Conservation (phyloP, 2,888 invertebrate species). For the Eucriotettix oculatus region DNA sequence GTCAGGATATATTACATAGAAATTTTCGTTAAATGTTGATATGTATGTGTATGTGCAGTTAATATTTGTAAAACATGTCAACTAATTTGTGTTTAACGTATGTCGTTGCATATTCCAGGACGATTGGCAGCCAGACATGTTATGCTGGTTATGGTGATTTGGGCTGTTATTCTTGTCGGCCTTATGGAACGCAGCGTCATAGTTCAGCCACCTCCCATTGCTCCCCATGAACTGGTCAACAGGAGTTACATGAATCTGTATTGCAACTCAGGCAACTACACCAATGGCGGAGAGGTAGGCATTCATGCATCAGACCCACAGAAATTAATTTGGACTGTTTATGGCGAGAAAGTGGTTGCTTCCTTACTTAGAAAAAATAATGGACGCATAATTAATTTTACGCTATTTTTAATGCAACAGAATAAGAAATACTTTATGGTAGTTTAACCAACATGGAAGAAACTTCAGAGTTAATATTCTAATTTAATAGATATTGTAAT, state of each 20-base stretch:
- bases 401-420: too few species aligned
- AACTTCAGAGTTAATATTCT: too few species aligned
- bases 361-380: too few species aligned
- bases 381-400: too few species aligned
- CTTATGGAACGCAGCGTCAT: slow-evolving; percentile 38
- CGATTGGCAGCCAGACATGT: slow-evolving; percentile 28
- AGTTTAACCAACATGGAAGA: too few species aligned
- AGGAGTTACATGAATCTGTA: slow-evolving; percentile 30
- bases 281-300: background rate
- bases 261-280: slow-evolving; percentile 19
- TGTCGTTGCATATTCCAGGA: background rate
- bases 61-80: too few species aligned
- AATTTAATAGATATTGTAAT: too few species aligned
- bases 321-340: background rate
- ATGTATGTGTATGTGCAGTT: too few species aligned
- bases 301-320: background rate
- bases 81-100: background rate
- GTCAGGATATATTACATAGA: too few species aligned
- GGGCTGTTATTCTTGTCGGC: slow-evolving; percentile 37
- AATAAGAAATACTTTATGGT: too few species aligned
- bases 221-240: slow-evolving; percentile 29
- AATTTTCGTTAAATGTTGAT: too few species aligned
- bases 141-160: slow-evolving; percentile 32
- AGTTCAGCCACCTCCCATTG: slow-evolving; percentile 26
- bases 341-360: background rate